Conservation (phyloP, 2,113 vertebrate species). For the Cepphus grylle region DNA sequence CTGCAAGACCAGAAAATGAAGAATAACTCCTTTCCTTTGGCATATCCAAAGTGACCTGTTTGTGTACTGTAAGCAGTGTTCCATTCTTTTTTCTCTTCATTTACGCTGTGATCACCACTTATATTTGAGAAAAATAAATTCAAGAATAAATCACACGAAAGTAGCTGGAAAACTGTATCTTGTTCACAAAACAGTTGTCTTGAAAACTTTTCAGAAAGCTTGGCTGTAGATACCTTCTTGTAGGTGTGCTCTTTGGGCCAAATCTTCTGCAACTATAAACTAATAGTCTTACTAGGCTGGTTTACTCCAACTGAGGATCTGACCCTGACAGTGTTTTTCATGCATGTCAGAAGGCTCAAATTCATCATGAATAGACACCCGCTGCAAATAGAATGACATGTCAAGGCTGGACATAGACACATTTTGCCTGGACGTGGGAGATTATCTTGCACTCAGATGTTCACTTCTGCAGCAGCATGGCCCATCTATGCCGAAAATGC, state of each 20-base stretch:
- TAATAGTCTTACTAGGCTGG: background rate
- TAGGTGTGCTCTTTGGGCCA: background rate
- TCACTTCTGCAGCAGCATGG: slow-evolving; percentile 29
- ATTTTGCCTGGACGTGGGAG: slow-evolving; percentile 31
- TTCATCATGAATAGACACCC: slow-evolving; percentile 22
- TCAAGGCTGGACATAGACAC: slow-evolving; percentile 22
- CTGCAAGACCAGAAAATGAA: background rate
- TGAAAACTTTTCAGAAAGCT: background rate
- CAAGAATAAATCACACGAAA: background rate
- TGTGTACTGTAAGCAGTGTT: background rate
- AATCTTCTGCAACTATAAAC: background rate
- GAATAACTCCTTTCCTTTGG: background rate
- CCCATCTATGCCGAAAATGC: slow-evolving; percentile 60
- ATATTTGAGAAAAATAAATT: background rate
- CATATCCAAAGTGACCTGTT: background rate
- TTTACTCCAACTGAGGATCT: background rate
- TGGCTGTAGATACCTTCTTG: background rate
- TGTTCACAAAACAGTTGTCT: background rate
- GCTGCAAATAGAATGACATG: slow-evolving; percentile 60
- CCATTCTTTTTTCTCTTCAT: background rate
- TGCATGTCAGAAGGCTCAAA: slow-evolving; percentile 29
- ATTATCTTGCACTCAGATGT: slow-evolving; percentile 65
- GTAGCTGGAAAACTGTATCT: background rate
- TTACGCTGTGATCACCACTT: background rate
- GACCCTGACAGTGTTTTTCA: background rate